phyloP scores from a whole-genome alignment of 2,113 vertebrate genomes.

The Nycticebus coucang region DNA sequence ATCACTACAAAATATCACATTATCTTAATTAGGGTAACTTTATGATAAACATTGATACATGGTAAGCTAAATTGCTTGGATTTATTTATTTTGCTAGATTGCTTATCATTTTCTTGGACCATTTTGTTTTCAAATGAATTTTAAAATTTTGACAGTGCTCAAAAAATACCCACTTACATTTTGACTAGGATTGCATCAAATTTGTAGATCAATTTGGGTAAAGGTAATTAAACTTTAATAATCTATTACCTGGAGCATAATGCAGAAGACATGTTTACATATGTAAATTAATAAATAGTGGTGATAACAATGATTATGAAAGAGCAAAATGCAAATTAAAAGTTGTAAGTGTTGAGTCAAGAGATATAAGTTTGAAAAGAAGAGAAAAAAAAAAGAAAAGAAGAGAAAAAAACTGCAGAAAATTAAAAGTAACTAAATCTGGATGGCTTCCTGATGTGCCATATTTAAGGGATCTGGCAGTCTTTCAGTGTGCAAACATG shows the following conservation, averaged over 20 bases:
- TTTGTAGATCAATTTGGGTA: background rate
- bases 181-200: background rate
- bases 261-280: background rate
- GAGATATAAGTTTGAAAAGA: background rate
- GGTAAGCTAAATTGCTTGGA: background rate
- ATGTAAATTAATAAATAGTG: background rate
- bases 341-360: background rate
- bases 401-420: background rate
- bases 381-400: background rate
- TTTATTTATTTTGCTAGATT: background rate
- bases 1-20: background rate
- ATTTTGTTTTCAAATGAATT: background rate
- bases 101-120: background rate
- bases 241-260: background rate
- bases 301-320: background rate
- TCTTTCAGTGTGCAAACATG: constrained; percentile 7
- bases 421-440: background rate
- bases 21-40: background rate
- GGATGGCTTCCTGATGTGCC: background rate
- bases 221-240: background rate
- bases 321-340: background rate
- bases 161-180: background rate
- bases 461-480: background rate
- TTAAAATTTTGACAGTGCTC: background rate
- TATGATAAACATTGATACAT: background rate